Evolutionary conservation across 1,140 invertebrate species (phyloP).

Genomic region (Armadillidium nasatum): DNA sequence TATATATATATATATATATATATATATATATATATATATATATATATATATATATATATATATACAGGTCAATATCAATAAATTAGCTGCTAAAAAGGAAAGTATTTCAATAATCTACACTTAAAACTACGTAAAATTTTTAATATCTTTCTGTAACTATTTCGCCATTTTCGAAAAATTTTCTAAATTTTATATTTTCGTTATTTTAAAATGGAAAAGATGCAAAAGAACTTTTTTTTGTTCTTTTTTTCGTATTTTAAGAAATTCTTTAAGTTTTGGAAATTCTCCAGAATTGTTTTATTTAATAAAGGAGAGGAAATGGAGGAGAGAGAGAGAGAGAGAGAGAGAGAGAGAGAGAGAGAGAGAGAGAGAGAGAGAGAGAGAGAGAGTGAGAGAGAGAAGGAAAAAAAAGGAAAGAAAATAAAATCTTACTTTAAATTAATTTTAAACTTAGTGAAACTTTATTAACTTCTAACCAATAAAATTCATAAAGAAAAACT

Average conservation of each 20-base stretch:
- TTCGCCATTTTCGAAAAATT: too few relatives aligned
- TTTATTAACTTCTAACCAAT: neutral
- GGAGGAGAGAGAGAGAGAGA: slow-evolving; percentile 7
- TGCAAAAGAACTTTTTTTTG: neutral
- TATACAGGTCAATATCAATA: too few relatives aligned
- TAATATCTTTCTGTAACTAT: too few relatives aligned
- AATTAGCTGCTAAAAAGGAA: too few relatives aligned
- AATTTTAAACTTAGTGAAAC: neutral
- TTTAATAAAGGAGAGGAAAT: neutral
- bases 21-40: too few relatives aligned
- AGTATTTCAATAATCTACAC: too few relatives aligned
- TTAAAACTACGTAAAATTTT: too few relatives aligned
- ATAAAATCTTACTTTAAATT: neutral
- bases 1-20: too few relatives aligned
- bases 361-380: slow-evolving; percentile 4
- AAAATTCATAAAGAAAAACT: neutral
- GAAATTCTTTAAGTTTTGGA: too few relatives aligned
- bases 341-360: slow-evolving; percentile 11
- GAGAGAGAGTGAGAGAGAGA: neutral
- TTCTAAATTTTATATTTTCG: too few relatives aligned
- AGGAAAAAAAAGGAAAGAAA: neutral
- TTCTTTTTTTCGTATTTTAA: neutral
- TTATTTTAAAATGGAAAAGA: too few relatives aligned
- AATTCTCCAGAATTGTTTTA: neutral
- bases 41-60: too few relatives aligned